A percentile compares a stretch with the other conserved stretches of the same genome.
phyloP scores from a whole-genome alignment of 1,140 invertebrate genomes.

The Papilio helenus region DNA sequence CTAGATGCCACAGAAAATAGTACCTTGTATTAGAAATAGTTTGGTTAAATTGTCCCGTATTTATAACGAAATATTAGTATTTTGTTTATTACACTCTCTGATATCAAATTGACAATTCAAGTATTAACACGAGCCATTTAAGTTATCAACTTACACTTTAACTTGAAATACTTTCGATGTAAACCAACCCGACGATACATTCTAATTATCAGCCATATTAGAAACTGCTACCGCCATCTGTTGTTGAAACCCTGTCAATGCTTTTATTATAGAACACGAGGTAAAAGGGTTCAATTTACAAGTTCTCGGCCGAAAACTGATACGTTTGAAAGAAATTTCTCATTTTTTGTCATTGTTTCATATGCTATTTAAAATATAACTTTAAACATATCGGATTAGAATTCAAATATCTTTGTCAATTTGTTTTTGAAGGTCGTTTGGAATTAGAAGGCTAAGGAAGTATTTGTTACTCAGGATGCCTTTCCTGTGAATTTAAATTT shows the following conservation, averaged over 20 bases:
- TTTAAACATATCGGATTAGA: neutral
- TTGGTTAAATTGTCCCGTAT: neutral
- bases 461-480: neutral
- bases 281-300: neutral
- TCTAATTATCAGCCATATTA: neutral
- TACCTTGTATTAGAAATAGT: neutral
- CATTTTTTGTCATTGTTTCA: neutral
- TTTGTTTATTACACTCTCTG: neutral
- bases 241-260: neutral
- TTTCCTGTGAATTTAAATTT: neutral
- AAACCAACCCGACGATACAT: neutral
- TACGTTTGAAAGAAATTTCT: neutral
- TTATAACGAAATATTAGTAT: neutral
- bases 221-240: neutral
- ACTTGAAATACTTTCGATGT: constrained; percentile 11
- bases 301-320: neutral
- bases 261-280: neutral
- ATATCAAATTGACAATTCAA: neutral
- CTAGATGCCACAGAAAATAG: neutral
- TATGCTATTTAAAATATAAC: neutral
- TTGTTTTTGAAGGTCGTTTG: neutral
- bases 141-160: constrained; percentile 20
- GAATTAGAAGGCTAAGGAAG: neutral
- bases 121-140: neutral
- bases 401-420: neutral